Evolutionary conservation across 2,797 vertebrate genomes (phyloP).

Genomic region (Sebastiscus albofasciatus): DNA sequence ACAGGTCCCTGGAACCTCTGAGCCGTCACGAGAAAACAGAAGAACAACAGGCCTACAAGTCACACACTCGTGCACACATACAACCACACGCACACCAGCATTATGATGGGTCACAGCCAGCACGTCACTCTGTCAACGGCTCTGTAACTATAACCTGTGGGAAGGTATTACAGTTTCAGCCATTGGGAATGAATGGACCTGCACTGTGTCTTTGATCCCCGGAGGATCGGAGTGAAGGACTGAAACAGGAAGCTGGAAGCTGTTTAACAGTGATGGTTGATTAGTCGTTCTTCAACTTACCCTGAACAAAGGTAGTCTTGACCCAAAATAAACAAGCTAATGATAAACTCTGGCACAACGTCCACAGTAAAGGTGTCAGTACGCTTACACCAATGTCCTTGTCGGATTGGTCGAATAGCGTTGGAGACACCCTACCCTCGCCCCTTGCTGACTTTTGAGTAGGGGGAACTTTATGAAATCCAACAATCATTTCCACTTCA

Average conservation of each 20-base stretch:
- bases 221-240: slow-evolving; percentile 4
- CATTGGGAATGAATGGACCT: slow-evolving; percentile 36
- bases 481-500: background rate
- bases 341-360: background rate
- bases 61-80: background rate
- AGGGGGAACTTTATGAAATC: background rate
- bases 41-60: background rate
- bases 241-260: slow-evolving; percentile 35
- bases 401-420: background rate
- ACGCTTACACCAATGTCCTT: background rate
- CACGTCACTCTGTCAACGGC: slow-evolving; percentile 35
- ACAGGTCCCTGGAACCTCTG: background rate
- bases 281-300: background rate
- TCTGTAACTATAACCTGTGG: slow-evolving; percentile 60
- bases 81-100: background rate
- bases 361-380: background rate
- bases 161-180: slow-evolving; percentile 40
- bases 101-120: slow-evolving; percentile 20
- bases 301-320: background rate
- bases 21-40: background rate
- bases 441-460: background rate
- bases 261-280: slow-evolving; percentile 8
- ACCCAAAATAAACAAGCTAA: background rate
- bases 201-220: slow-evolving; percentile 43
- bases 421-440: background rate